These are phyloP conservation scores for Tortricodes alternella DNA, from an alignment of 2,888 invertebrate species.

Conservation along the genomic window DNA sequence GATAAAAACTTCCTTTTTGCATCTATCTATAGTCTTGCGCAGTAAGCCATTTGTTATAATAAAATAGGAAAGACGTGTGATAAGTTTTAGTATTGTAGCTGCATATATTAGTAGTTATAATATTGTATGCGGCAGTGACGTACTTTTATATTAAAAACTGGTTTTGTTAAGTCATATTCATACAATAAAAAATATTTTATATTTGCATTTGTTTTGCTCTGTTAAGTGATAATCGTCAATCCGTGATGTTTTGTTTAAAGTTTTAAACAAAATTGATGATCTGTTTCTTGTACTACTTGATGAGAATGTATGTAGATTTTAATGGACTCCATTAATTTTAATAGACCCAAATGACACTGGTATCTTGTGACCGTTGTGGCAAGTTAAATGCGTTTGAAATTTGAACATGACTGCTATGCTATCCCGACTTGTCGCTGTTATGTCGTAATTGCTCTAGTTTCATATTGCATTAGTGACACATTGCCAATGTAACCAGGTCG, in stretches of 20 bases:
- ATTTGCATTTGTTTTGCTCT: no score
- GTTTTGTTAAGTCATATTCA: no score
- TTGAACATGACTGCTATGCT: constrained; percentile 5
- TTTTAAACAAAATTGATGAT: no score
- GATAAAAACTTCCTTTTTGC: neutral
- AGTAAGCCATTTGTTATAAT: neutral
- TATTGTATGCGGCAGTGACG: no score
- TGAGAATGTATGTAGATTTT: neutral
- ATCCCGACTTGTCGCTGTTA: neutral
- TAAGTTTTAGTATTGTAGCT: no score
- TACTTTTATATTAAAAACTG: no score
- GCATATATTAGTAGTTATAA: no score
- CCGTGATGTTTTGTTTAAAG: no score
- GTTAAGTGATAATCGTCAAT: no score
- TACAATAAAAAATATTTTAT: no score
- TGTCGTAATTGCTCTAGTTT: constrained; percentile 23
- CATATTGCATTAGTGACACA: constrained; percentile 48
- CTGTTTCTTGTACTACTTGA: no score
- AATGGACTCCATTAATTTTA: neutral
- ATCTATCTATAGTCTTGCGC: neutral
- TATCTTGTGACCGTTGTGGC: neutral
- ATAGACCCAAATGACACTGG: neutral
- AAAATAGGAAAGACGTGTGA: neutral
- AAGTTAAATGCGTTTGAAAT: neutral
- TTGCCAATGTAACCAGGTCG: constrained; percentile 74